Conservation (phyloP, 1,140 invertebrate genomes). For the Ephestia elutella region DNA sequence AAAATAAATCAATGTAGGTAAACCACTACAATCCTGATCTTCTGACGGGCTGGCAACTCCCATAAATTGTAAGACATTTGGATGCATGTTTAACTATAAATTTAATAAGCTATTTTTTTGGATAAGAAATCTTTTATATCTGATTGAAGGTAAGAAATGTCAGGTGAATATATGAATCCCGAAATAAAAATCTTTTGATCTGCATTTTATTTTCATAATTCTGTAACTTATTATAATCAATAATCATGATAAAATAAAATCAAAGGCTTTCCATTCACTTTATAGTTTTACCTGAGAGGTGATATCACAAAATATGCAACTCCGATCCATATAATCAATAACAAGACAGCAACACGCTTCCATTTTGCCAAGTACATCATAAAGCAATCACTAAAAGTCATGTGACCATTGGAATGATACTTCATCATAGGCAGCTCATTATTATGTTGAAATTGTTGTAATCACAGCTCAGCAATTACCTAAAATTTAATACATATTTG, state of each 20-base stretch:
- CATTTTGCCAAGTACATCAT: constrained; percentile 65
- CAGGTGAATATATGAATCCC: too few relatives aligned
- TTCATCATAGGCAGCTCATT: constrained; percentile 46
- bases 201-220: neutral
- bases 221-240: neutral
- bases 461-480: neutral
- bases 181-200: too few relatives aligned
- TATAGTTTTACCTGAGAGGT: constrained; percentile 48
- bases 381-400: constrained; percentile 49
- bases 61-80: neutral
- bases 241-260: neutral
- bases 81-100: neutral
- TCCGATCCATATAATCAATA: constrained; percentile 56
- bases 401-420: constrained; percentile 41
- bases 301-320: constrained; percentile 65
- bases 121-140: too few relatives aligned
- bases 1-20: constrained; percentile 15
- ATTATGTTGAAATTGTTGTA: constrained; percentile 8
- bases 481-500: neutral
- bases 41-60: neutral
- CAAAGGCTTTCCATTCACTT: neutral
- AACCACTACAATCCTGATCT: neutral
- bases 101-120: too few relatives aligned
- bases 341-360: constrained; percentile 51
- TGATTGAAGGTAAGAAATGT: too few relatives aligned